Evolutionary conservation across 1,140 invertebrate genomes (phyloP).

Genomic region (Bursaphelenchus mucronatus): DNA sequence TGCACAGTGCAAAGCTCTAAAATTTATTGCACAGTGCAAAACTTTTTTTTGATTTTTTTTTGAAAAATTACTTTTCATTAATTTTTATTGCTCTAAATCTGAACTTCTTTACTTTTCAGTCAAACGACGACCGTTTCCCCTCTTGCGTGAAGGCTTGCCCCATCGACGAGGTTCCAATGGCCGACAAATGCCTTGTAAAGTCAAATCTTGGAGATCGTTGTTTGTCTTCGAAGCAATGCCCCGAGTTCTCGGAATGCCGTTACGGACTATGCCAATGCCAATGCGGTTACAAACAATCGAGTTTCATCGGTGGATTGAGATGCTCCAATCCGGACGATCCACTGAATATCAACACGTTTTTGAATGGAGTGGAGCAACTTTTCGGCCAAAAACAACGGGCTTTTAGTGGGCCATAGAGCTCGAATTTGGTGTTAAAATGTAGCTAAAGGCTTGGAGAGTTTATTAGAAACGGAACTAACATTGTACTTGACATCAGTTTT

Average conservation of each 20-base stretch:
- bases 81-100: background rate
- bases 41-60: constrained; percentile 9
- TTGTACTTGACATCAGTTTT: too few species aligned
- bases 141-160: constrained; percentile 52
- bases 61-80: too few species aligned
- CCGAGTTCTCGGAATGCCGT: constrained; percentile 51
- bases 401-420: too few species aligned
- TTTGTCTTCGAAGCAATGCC: constrained; percentile 54
- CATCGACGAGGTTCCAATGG: constrained; percentile 47
- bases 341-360: constrained; percentile 43
- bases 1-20: background rate
- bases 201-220: constrained; percentile 46
- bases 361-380: constrained; percentile 45
- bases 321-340: constrained; percentile 55
- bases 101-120: constrained; percentile 32
- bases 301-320: constrained; percentile 19
- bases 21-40: background rate
- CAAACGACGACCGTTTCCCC: constrained; percentile 59
- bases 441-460: too few species aligned
- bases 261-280: constrained; percentile 59
- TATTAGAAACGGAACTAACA: too few species aligned
- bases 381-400: constrained; percentile 22
- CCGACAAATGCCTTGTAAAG: constrained; percentile 51
- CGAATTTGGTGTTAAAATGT: too few species aligned
- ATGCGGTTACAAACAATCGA: constrained; percentile 53